Conservation (phyloP, 2,797 vertebrate genomes). For the Morelia viridis region DNA sequence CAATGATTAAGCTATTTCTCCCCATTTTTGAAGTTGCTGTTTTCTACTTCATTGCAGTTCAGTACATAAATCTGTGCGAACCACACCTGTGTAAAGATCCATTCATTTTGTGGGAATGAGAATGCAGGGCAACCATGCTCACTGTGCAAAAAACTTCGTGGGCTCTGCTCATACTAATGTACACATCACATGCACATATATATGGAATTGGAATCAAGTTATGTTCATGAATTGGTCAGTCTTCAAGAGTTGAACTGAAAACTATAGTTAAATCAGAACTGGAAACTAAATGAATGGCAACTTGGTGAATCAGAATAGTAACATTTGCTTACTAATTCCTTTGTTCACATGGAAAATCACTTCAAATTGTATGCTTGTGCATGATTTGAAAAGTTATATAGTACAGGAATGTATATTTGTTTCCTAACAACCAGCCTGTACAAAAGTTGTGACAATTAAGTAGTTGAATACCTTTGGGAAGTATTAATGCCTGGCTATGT, state of each 20-base stretch:
- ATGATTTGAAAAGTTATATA: background rate
- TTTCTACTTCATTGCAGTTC: background rate
- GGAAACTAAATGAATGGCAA: background rate
- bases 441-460: conserved; percentile 52
- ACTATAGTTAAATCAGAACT: background rate
- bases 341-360: background rate
- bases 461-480: conserved; percentile 43
- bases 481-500: conserved; percentile 47
- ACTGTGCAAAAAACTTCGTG: background rate
- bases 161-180: background rate
- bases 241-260: background rate
- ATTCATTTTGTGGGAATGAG: background rate
- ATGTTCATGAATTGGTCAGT: background rate
- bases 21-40: background rate
- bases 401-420: too few relatives aligned
- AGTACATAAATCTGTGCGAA: background rate
- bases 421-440: background rate
- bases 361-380: too few relatives aligned
- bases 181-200: background rate
- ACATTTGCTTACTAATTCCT: background rate
- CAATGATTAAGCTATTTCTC: background rate
- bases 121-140: background rate
- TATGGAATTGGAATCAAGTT: background rate
- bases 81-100: background rate
- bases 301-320: background rate